These are phyloP conservation scores for Falcunculus frontatus DNA, from an alignment of 2,113 vertebrate species.

Conservation along the genomic window DNA sequence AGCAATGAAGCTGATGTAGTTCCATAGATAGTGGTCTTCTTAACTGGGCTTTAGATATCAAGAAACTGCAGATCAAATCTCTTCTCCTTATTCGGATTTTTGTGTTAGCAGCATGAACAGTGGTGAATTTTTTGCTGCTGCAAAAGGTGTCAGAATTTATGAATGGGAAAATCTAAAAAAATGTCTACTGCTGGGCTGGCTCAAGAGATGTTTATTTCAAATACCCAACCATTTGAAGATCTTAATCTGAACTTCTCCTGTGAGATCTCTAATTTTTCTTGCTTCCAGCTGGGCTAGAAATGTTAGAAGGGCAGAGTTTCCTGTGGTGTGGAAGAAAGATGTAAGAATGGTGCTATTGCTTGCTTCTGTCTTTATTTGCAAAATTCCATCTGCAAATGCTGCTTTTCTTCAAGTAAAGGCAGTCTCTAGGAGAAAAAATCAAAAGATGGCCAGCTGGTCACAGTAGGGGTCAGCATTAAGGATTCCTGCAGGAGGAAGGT, in stretches of 20 bases:
- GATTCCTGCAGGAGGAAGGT: not conserved
- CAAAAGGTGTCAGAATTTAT: not conserved
- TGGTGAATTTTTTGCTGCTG: not conserved
- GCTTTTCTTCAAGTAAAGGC: not conserved
- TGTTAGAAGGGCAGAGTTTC: not conserved
- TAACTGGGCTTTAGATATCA: not conserved
- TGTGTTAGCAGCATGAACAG: not conserved
- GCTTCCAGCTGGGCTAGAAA: not conserved
- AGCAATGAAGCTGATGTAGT: not conserved
- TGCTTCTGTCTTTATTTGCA: not conserved
- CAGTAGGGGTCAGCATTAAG: not conserved
- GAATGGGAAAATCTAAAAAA: not conserved
- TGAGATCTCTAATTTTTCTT: not conserved
- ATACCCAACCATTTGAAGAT: not conserved
- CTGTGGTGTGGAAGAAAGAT: not conserved
- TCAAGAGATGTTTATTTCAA: not conserved
- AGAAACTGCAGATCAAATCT: not conserved
- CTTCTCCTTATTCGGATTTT: not conserved
- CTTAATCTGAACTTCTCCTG: not conserved
- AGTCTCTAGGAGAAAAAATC: not conserved
- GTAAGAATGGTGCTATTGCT: not conserved
- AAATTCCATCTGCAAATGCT: not conserved
- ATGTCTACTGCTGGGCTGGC: not conserved
- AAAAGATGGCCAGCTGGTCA: constrained; percentile 3
- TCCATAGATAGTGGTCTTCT: not conserved